phyloP scores from a whole-genome alignment of 2,797 vertebrate species.

The Phrynocephalus guinanensis region DNA sequence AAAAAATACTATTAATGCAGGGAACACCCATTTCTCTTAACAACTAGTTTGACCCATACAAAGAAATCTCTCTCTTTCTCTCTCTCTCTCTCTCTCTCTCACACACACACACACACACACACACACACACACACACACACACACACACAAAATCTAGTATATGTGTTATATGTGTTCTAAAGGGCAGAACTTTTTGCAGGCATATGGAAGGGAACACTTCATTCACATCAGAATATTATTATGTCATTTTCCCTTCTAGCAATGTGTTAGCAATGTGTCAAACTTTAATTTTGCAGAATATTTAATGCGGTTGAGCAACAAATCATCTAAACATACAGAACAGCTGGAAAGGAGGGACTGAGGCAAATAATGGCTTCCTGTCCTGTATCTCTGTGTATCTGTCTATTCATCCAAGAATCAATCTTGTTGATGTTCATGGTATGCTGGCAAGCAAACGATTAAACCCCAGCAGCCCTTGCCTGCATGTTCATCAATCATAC shows the following conservation, averaged over 20 bases:
- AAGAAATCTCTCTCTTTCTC: too few relatives aligned
- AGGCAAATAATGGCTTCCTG: slow-evolving; percentile 27
- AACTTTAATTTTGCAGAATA: slow-evolving; percentile 9
- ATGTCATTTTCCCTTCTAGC: neutral
- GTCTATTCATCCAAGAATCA: slow-evolving; percentile 37
- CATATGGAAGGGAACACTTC: neutral
- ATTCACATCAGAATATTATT: neutral
- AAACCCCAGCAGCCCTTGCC: slow-evolving; percentile 14
- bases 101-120: too few relatives aligned
- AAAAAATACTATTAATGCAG: too few relatives aligned
- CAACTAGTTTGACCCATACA: too few relatives aligned
- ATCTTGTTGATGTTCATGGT: slow-evolving; percentile 44
- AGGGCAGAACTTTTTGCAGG: neutral
- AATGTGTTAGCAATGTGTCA: neutral
- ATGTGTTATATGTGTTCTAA: neutral
- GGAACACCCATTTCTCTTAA: too few relatives aligned
- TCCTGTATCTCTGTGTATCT: slow-evolving; percentile 10
- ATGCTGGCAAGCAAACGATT: slow-evolving; percentile 30
- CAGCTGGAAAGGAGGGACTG: slow-evolving; percentile 42
- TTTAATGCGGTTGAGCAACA: slow-evolving; percentile 19
- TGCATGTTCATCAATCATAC: slow-evolving; percentile 29
- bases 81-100: too few relatives aligned
- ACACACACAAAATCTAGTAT: too few relatives aligned
- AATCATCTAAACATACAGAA: slow-evolving; percentile 3
- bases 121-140: too few relatives aligned